Percentiles rank a stretch among this genome's conserved stretches.
phyloP scores from a whole-genome alignment of 2,888 invertebrate species.

The Cynaeus angustus region DNA sequence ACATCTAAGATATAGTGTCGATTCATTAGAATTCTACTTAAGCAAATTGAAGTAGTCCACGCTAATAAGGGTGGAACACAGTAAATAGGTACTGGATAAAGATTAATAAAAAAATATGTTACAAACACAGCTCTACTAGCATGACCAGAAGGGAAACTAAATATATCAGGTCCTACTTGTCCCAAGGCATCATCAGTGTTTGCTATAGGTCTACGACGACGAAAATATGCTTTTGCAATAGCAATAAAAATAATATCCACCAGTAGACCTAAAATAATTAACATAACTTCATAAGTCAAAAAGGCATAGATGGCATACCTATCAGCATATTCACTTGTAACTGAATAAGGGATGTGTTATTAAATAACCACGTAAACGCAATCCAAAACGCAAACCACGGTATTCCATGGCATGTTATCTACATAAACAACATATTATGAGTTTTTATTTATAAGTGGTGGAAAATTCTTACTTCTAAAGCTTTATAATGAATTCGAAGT shows the following conservation, averaged over 20 bases:
- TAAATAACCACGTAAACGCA: constrained; percentile 84
- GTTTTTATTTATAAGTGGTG: too few relatives aligned
- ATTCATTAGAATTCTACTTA: constrained; percentile 87
- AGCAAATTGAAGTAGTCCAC: constrained; percentile 84
- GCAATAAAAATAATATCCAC: constrained; percentile 87
- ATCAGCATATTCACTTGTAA: constrained; percentile 90
- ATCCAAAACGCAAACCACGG: constrained; percentile 88
- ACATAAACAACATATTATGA: constrained; percentile 25
- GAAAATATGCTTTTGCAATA: constrained; percentile 83
- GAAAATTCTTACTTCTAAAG: constrained; percentile 73
- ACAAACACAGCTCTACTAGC: constrained; percentile 88
- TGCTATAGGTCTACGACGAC: constrained; percentile 84
- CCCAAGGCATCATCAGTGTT: constrained; percentile 78
- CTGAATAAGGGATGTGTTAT: constrained; percentile 81
- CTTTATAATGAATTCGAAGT: constrained; percentile 74
- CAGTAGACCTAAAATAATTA: constrained; percentile 81
- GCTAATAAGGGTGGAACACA: constrained; percentile 79
- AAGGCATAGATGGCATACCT: too few relatives aligned
- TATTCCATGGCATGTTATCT: constrained; percentile 92
- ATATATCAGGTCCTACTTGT: constrained; percentile 88
- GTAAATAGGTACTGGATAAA: constrained; percentile 77
- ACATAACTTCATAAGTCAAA: too few relatives aligned
- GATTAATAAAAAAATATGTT: constrained; percentile 80
- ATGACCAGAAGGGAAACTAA: constrained; percentile 96
- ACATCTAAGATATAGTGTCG: constrained; percentile 94